These are phyloP conservation scores for Enteromius viviparus DNA, from an alignment of 2,797 vertebrate genomes.

Conservation along the genomic window DNA sequence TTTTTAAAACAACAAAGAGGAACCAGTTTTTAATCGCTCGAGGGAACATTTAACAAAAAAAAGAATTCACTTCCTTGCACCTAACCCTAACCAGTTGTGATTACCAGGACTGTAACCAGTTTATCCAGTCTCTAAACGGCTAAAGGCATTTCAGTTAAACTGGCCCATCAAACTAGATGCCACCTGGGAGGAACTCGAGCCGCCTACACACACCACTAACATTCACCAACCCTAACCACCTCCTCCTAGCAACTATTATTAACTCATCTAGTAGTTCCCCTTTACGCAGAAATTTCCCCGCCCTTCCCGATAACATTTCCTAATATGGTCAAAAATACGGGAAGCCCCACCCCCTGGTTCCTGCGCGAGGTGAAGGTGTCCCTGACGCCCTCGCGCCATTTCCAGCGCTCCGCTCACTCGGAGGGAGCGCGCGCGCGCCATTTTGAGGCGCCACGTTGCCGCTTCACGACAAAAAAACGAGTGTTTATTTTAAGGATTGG, in stretches of 20 bases:
- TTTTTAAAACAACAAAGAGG: too few species aligned
- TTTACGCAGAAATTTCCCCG: constrained; percentile 48
- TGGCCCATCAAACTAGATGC: background rate
- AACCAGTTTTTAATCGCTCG: background rate
- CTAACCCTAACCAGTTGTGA: background rate
- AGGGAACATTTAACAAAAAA: background rate
- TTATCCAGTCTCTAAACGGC: background rate
- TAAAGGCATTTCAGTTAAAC: background rate
- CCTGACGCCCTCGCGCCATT: constrained; percentile 70
- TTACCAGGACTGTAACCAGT: background rate
- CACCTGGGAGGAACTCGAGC: background rate
- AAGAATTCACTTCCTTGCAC: background rate
- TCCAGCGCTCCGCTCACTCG: constrained; percentile 64
- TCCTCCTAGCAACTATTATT: constrained; percentile 47
- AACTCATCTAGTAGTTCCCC: constrained; percentile 13
- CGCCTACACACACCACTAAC: background rate
- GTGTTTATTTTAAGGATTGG: background rate
- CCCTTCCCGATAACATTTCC: constrained; percentile 65
- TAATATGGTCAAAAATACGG: constrained; percentile 75
- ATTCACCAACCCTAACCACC: background rate
- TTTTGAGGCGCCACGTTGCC: constrained; percentile 84
- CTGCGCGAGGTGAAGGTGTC: constrained; percentile 36
- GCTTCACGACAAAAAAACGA: background rate
- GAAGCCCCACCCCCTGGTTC: constrained; percentile 63
- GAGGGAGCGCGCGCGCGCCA: constrained; percentile 70